These are phyloP conservation scores for Ictalurus punctatus DNA, from an alignment of 2,113 vertebrate species.

Conservation along the genomic window DNA sequence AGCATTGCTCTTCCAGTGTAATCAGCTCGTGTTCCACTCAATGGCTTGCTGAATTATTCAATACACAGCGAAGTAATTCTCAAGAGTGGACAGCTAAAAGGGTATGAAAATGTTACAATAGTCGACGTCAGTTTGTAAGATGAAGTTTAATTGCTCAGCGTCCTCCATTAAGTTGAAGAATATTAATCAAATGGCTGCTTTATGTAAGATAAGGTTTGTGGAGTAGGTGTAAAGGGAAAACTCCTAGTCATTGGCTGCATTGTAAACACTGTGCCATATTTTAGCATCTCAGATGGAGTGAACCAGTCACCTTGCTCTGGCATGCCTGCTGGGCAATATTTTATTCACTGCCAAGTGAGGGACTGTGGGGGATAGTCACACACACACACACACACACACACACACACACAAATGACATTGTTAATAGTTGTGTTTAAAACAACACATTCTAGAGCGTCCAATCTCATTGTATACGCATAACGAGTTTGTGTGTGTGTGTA, in stretches of 20 bases:
- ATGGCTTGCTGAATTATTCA: conserved; percentile 64
- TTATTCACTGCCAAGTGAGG: conserved; percentile 27
- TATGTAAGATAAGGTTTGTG: conserved; percentile 10
- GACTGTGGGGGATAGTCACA: background rate
- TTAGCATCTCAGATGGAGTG: conserved; percentile 43
- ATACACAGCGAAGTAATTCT: conserved; percentile 40
- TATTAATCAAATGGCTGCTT: conserved; percentile 18
- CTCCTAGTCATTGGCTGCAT: background rate
- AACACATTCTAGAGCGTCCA: conserved; percentile 17
- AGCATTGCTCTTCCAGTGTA: conserved; percentile 40
- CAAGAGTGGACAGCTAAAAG: conserved; percentile 50
- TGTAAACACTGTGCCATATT: conserved; percentile 18
- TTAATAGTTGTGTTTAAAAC: conserved; percentile 40
- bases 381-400: background rate
- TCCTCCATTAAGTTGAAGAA: conserved; percentile 23
- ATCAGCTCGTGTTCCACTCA: conserved; percentile 55
- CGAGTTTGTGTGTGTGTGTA: background rate
- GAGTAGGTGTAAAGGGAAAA: background rate
- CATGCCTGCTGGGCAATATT: conserved; percentile 46
- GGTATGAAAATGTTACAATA: conserved; percentile 49
- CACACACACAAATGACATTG: background rate
- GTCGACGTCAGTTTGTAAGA: background rate
- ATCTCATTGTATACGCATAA: conserved; percentile 11
- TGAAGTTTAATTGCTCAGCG: conserved; percentile 40
- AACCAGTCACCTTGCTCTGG: conserved; percentile 38